Evolutionary conservation across 2,888 invertebrate genomes (phyloP).

Genomic region (Trilocha varians): DNA sequence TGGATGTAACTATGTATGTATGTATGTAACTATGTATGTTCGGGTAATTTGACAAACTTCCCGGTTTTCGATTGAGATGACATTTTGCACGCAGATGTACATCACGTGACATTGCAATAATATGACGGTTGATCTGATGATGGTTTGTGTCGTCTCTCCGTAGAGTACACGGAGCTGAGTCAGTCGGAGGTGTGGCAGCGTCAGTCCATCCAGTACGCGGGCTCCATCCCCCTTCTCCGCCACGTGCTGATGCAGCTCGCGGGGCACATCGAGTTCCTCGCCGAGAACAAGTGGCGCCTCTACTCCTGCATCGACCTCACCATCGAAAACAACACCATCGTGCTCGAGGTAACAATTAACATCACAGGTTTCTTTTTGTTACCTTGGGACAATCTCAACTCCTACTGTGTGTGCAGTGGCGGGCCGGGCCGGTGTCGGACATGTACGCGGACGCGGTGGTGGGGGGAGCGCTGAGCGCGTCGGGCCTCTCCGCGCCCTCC

Average conservation of each 20-base stretch:
- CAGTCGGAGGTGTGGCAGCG: slow-evolving; percentile 95
- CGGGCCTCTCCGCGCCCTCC: slow-evolving; percentile 37
- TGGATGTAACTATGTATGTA: too few relatives aligned
- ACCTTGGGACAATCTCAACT: background rate
- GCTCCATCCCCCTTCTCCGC: slow-evolving; percentile 79
- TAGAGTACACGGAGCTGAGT: slow-evolving; percentile 96
- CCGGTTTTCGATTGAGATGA: too few relatives aligned
- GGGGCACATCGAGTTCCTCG: slow-evolving; percentile 77
- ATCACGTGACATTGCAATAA: too few relatives aligned
- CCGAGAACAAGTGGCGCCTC: slow-evolving; percentile 82
- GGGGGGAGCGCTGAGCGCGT: slow-evolving; percentile 87
- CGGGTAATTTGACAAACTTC: too few relatives aligned
- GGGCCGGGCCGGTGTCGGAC: slow-evolving; percentile 94
- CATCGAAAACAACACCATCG: slow-evolving; percentile 86
- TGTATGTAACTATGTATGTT: too few relatives aligned
- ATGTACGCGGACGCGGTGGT: slow-evolving; percentile 98
- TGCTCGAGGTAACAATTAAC: slow-evolving; percentile 78
- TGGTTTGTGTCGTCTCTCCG: too few relatives aligned
- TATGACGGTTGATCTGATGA: too few relatives aligned
- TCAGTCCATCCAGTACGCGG: slow-evolving; percentile 90
- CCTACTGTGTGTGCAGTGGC: slow-evolving; percentile 77
- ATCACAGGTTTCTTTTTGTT: background rate
- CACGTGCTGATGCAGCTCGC: slow-evolving; percentile 86
- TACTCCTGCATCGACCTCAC: slow-evolving; percentile 88
- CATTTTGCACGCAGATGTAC: too few relatives aligned